A percentile compares a stretch with the other conserved stretches of the same genome.
phyloP scores from a whole-genome alignment of 1,140 invertebrate species.

The Platyscapa corneri region DNA sequence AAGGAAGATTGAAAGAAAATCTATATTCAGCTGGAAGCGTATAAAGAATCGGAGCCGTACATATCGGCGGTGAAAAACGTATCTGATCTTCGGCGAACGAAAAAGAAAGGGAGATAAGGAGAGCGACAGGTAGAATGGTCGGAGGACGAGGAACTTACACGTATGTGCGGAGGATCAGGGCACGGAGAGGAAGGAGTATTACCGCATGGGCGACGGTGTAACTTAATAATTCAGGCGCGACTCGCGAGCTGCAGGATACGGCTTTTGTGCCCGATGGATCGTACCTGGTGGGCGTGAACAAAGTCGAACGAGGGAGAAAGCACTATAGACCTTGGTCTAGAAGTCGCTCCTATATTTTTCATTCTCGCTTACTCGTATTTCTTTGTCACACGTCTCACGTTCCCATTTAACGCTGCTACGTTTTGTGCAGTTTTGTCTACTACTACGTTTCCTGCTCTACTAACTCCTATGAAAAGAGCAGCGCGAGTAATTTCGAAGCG shows the following conservation, averaged over 20 bases:
- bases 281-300: slow-evolving; percentile 54
- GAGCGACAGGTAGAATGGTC: too few species aligned
- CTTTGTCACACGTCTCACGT: too few species aligned
- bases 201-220: background rate
- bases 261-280: slow-evolving; percentile 36
- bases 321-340: background rate
- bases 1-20: slow-evolving; percentile 42
- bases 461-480: too few species aligned
- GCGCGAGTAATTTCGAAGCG: too few species aligned
- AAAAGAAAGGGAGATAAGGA: background rate
- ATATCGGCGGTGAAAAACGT: background rate
- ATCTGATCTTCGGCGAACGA: background rate
- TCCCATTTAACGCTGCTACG: background rate
- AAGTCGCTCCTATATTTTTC: background rate
- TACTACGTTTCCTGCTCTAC: background rate
- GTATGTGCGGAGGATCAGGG: background rate
- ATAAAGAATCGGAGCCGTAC: slow-evolving; percentile 1
- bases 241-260: background rate
- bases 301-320: slow-evolving; percentile 41
- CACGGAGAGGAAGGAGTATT: background rate
- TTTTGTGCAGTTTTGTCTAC: background rate
- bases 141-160: background rate
- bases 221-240: slow-evolving; percentile 1
- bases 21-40: slow-evolving; percentile 18
- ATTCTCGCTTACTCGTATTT: background rate